These are phyloP conservation scores for Macropis europaea DNA, from an alignment of 2,888 invertebrate species.

Conservation along the genomic window DNA sequence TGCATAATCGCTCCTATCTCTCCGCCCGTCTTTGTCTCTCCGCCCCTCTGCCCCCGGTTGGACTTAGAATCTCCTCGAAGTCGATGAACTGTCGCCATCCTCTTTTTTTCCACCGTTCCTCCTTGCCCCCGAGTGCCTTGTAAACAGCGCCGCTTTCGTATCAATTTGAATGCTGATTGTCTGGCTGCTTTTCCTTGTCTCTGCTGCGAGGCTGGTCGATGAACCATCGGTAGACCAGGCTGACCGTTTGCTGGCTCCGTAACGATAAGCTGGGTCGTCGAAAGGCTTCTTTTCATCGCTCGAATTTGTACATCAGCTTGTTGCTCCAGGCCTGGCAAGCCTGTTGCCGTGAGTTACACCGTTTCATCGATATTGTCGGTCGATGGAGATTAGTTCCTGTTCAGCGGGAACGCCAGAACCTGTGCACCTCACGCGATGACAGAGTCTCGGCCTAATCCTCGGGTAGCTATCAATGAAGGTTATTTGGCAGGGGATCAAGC, in stretches of 20 bases:
- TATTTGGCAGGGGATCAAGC: conserved; percentile 45
- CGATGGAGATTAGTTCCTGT: background rate
- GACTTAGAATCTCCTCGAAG: conserved; percentile 1
- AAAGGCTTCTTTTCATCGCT: too few relatives aligned
- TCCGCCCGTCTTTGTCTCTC: background rate
- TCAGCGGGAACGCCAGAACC: background rate
- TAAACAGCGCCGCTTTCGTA: background rate
- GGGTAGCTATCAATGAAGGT: conserved; percentile 45
- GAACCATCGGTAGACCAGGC: too few relatives aligned
- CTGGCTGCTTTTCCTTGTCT: background rate
- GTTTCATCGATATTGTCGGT: background rate
- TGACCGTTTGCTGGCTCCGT: too few relatives aligned
- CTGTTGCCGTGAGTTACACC: too few relatives aligned
- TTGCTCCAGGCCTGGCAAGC: too few relatives aligned
- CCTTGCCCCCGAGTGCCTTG: background rate
- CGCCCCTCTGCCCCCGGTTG: conserved; percentile 21
- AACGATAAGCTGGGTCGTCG: too few relatives aligned
- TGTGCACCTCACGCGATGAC: conserved; percentile 1
- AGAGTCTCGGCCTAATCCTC: conserved; percentile 27
- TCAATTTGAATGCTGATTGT: conserved; percentile 12
- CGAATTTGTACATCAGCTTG: too few relatives aligned
- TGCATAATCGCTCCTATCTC: conserved; percentile 13
- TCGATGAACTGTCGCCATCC: conserved; percentile 21
- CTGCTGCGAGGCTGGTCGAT: background rate
- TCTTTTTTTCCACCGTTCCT: background rate